Conservation (phyloP, 2,113 vertebrate genomes). For the Sapayoa aenigma region DNA sequence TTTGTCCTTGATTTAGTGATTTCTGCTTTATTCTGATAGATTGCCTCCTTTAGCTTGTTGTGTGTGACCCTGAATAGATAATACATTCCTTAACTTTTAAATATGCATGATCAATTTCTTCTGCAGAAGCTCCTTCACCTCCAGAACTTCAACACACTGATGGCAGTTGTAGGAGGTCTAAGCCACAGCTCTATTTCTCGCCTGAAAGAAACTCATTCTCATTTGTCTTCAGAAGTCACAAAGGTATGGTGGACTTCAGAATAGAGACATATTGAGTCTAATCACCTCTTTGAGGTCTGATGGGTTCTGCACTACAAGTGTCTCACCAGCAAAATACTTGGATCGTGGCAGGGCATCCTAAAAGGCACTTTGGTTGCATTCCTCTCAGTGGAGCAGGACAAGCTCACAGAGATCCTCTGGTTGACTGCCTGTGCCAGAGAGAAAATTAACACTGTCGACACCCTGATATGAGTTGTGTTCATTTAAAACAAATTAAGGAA, state of each 20-base stretch:
- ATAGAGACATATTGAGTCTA: neutral
- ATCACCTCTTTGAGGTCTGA: neutral
- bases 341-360: neutral
- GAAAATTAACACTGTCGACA: neutral
- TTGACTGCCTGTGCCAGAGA: neutral
- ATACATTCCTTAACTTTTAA: neutral
- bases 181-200: slow-evolving; percentile 97
- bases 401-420: neutral
- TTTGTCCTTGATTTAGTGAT: neutral
- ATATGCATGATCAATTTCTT: neutral
- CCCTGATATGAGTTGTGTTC: neutral
- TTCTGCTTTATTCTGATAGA: neutral
- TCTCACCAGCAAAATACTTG: neutral
- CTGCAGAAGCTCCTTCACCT: slow-evolving; percentile 91
- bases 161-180: slow-evolving; percentile 95
- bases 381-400: neutral
- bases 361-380: neutral
- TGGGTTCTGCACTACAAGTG: neutral
- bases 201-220: slow-evolving; percentile 92
- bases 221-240: slow-evolving; percentile 88
- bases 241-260: slow-evolving; percentile 77
- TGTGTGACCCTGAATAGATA: neutral
- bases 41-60: neutral
- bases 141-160: slow-evolving; percentile 97
- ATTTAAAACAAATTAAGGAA: slow-evolving; percentile 4